Conservation (phyloP, 2,797 vertebrate genomes). For the Darevskia nairensis region DNA sequence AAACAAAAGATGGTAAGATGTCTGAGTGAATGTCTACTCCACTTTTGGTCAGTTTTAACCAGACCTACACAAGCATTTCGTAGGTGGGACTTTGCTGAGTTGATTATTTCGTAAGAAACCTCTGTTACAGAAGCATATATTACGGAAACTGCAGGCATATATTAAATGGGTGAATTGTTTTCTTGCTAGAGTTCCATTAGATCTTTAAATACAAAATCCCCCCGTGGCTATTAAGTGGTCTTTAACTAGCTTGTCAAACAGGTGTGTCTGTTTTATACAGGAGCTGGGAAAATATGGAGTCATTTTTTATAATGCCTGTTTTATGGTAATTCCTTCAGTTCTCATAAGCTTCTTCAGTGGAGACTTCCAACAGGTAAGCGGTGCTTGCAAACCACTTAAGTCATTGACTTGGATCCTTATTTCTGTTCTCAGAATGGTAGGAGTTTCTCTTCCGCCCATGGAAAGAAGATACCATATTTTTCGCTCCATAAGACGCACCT, state of each 20-base stretch:
- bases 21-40: background rate
- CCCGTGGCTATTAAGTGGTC: background rate
- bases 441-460: background rate
- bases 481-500: no score
- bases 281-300: constrained; percentile 92
- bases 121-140: background rate
- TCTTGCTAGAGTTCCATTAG: background rate
- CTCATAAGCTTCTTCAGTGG: constrained; percentile 85
- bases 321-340: constrained; percentile 88
- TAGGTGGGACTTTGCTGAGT: background rate
- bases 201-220: background rate
- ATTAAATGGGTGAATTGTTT: background rate
- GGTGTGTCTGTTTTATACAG: constrained; percentile 73
- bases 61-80: background rate
- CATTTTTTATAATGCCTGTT: constrained; percentile 92
- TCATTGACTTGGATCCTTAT: background rate
- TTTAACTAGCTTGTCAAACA: constrained; percentile 8
- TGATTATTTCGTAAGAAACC: background rate
- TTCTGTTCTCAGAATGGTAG: background rate
- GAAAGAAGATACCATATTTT: background rate
- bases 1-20: no score
- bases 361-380: constrained; percentile 86
- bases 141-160: background rate
- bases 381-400: background rate
- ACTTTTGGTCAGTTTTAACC: background rate